Evolutionary conservation across 2,888 invertebrate genomes (phyloP), one percentile per base, ranked within the genome.

Genomic region (Elgonia sp.): DNA sequence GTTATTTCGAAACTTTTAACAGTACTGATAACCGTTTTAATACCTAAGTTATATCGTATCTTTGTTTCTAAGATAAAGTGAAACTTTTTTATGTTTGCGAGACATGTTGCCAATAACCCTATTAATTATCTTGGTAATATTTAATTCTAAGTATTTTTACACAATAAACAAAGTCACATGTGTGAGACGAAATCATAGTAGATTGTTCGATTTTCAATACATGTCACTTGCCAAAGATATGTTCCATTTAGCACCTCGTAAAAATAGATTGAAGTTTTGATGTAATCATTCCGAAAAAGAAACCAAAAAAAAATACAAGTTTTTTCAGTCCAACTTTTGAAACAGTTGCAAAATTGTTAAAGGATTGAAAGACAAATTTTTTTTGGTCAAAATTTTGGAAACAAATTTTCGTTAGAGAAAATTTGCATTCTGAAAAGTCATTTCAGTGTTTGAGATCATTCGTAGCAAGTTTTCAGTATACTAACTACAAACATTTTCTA

Each of bases 401-500:
- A 1, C 29, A 29, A 29, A 29, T 29, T 29, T 46, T 46, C 12
- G 1, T 46, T 2, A 10, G 55, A 69, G 3, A 39, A 16, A 63
- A 20, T 67, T 42, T 5, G n/a, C 7, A 46, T 20, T 46, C 20
- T 1, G 7, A 39, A 55, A 40, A 40, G 39, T 72, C 6, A 57
- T 55, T 39, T 21, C 16, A 21, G 21, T 42, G 21, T 20, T 50
- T 9, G 39, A 55, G n/a, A 18, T 72, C 39, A 72, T 60, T 70
- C 60, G 60, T 72, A 81, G 53, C 21, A 12, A 53, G 46, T 76
- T 14, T 60, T 76, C 18, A 16, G 18, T 42, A 65, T 37, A 46
- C 69, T 55, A 70, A 69, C 62, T 76, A 69, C 60, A 75, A 80
- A 80, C 50, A 80, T 67, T 81, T 81, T 81, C 53, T 86, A 81